Evolutionary conservation across 35 echinoderm and acorn worm genomes (phyloP), one percentile per base, ranked within the genome.

Genomic region (Ptychodera flava): DNA sequence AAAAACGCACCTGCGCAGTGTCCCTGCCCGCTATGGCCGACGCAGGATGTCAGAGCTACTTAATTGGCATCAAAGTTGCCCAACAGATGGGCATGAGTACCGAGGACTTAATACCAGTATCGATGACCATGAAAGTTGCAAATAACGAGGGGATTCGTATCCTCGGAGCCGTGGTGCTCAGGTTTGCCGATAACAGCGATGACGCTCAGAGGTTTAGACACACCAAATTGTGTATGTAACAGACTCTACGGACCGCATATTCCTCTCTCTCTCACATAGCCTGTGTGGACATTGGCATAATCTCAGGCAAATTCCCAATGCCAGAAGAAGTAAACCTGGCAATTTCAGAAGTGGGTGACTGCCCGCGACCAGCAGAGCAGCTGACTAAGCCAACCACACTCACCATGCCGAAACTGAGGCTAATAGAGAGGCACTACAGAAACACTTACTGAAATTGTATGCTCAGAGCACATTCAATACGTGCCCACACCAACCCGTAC

Each of bases 91-190:
- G 83, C 0, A 53, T 90, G 1, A 29, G 32, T 10, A 84, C 16
- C 34, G 6, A 85, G 15, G 83, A 90, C 30, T 84, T 90, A 53
- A 78, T 90, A 1, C 83, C 83, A 35, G 89, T 90, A 82, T 85
- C 89, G 16, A 90, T 90, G 82, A 85, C 79, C 30, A 90, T 90
- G 83, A 86, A 82, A 80, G 83, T 84, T 78, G 83, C 78, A 35
- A 87, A 91, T 38, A 45, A 91, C 28, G 15, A 76, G 31, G 31
- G 90, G 30, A 86, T 86, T 31, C 75, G 78, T 75, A 86, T 77
- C 52, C 36, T 77, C 78, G 83, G 83, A 27, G 83, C 83, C 10
- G 37, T 38, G 27, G 22, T 85, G 1, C 31, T 85, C 28, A 10
- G 83, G 33, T 85, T 36, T 52, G 30, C 83, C 28, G 83, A 38